Evolutionary conservation across 2,888 invertebrate species (phyloP).

Genomic region (Sinotaia quadrata): DNA sequence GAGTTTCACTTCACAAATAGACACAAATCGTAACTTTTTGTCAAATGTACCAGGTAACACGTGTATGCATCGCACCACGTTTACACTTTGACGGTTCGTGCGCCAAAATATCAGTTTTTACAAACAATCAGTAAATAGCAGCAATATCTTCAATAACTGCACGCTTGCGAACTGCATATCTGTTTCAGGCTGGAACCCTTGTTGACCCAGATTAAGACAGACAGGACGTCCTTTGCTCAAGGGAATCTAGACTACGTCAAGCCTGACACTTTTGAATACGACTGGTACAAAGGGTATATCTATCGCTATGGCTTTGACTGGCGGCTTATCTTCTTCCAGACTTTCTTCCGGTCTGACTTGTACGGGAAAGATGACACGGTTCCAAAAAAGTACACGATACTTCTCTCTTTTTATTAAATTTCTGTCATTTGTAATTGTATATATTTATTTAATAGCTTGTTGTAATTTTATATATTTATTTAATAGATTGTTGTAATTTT

Average conservation of each 20-base stretch:
- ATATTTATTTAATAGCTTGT: too few relatives aligned
- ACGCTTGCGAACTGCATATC: not conserved
- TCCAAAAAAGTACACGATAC: conserved; percentile 12
- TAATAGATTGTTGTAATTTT: too few relatives aligned
- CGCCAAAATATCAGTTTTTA: too few relatives aligned
- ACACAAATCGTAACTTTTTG: too few relatives aligned
- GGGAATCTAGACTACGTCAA: conserved; percentile 60
- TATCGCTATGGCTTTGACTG: conserved; percentile 63
- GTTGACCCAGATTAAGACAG: conserved; percentile 52
- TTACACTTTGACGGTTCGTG: too few relatives aligned
- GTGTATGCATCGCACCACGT: too few relatives aligned
- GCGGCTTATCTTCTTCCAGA: conserved; percentile 61
- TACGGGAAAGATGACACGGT: conserved; percentile 13
- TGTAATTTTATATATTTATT: too few relatives aligned
- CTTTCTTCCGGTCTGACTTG: conserved; percentile 53
- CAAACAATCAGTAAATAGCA: too few relatives aligned
- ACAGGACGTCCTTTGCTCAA: conserved; percentile 57
- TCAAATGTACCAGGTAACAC: too few relatives aligned
- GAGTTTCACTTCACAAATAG: too few relatives aligned
- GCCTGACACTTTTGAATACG: conserved; percentile 44
- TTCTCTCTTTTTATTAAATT: not conserved
- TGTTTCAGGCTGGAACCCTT: conserved; percentile 58
- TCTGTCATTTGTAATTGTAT: too few relatives aligned
- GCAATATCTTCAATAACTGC: too few relatives aligned
- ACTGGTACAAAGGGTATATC: conserved; percentile 48